Conservation (phyloP, 2,888 invertebrate species). For the Microdon myrmicae region DNA sequence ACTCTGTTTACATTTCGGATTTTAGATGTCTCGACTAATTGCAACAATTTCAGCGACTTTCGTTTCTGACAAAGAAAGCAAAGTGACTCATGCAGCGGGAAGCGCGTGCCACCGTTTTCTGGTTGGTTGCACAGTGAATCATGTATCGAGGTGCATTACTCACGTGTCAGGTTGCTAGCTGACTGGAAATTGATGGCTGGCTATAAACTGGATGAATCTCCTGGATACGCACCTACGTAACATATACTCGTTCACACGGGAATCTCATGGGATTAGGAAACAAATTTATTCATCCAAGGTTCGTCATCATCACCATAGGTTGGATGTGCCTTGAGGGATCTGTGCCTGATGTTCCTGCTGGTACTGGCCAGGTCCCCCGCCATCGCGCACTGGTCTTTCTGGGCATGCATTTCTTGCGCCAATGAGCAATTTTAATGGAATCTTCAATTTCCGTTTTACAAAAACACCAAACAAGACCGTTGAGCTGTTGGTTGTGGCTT, state of each 20-base stretch:
- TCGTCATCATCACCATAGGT: slow-evolving; percentile 24
- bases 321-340: slow-evolving; percentile 29
- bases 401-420: slow-evolving; percentile 39
- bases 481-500: too few species aligned
- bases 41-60: slow-evolving; percentile 34
- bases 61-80: slow-evolving; percentile 36
- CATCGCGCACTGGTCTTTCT: slow-evolving; percentile 24
- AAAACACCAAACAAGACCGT: slow-evolving; percentile 8
- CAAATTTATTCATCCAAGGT: slow-evolving; percentile 18
- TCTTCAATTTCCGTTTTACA: slow-evolving; percentile 48
- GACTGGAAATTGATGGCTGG: slow-evolving; percentile 37
- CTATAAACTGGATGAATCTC: slow-evolving; percentile 31
- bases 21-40: slow-evolving; percentile 13
- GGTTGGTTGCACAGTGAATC: slow-evolving; percentile 25
- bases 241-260: slow-evolving; percentile 44
- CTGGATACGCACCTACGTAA: slow-evolving; percentile 14
- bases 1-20: slow-evolving; percentile 2
- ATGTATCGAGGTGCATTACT: slow-evolving; percentile 45
- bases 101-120: slow-evolving; percentile 9
- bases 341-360: slow-evolving; percentile 7
- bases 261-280: slow-evolving; percentile 37
- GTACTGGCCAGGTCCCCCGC: slow-evolving; percentile 14
- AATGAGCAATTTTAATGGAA: slow-evolving; percentile 51
- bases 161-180: slow-evolving; percentile 34
- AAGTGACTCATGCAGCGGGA: background rate